A percentile compares a stretch with the other conserved stretches of the same genome.
phyloP scores from a whole-genome alignment of 2,113 vertebrate species.

The Fulica atra region DNA sequence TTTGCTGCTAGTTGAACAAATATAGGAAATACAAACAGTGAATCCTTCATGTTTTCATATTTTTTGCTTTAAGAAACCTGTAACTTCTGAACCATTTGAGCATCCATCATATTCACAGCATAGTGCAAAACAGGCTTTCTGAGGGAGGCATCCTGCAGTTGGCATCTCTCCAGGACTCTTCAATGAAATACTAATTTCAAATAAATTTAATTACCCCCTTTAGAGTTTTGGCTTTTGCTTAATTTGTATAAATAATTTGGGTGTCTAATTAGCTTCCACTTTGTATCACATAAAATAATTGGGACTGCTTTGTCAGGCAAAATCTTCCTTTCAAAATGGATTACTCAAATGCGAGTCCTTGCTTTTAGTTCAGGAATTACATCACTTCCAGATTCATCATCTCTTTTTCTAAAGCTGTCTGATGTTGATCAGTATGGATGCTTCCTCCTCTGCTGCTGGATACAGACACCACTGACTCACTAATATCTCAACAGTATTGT shows the following conservation, averaged over 20 bases:
- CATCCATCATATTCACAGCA: not conserved
- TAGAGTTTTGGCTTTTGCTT: slow-evolving; percentile 49
- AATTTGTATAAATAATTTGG: slow-evolving; percentile 60
- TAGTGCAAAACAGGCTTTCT: not conserved
- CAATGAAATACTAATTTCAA: slow-evolving; percentile 49
- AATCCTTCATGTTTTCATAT: not conserved
- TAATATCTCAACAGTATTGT: not conserved
- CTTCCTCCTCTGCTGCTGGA: not conserved
- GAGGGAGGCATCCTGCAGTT: not conserved
- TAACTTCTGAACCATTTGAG: not conserved
- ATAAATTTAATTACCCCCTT: slow-evolving; percentile 52
- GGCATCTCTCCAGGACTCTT: slow-evolving; percentile 40
- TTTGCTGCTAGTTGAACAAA: not conserved
- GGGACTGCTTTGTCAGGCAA: slow-evolving; percentile 41
- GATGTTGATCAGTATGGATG: not conserved
- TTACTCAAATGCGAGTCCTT: slow-evolving; percentile 2
- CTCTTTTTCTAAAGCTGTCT: slow-evolving; percentile 1
- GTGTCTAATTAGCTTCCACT: slow-evolving; percentile 46
- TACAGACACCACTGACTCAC: not conserved
- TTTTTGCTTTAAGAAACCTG: not conserved
- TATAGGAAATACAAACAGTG: not conserved
- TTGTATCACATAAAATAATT: slow-evolving; percentile 53
- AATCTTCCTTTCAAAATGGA: slow-evolving; percentile 34
- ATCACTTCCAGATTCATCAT: not conserved
- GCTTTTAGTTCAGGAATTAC: not conserved